Conservation (phyloP, 2,113 vertebrate genomes). For the Scolopax mira region DNA sequence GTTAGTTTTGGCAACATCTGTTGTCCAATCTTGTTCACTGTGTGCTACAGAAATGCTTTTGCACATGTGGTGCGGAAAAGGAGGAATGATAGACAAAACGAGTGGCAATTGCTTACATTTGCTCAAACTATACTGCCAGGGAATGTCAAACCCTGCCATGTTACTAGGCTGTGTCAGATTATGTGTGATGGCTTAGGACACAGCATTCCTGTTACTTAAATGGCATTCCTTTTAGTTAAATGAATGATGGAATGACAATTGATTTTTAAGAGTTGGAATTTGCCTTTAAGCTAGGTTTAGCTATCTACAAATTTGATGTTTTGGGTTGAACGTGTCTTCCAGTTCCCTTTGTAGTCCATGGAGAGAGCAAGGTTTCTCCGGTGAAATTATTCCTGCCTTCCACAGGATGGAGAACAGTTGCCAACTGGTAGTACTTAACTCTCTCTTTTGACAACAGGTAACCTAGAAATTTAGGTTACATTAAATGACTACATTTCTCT, state of each 20-base stretch:
- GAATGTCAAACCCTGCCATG: neutral
- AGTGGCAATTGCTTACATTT: constrained; percentile 32
- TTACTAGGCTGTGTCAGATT: neutral
- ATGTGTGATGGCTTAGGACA: neutral
- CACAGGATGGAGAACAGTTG: neutral
- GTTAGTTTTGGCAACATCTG: constrained; percentile 38
- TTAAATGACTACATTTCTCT: neutral
- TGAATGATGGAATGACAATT: neutral
- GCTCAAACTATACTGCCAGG: neutral
- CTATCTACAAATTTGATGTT: neutral
- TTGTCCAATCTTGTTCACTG: constrained; percentile 1
- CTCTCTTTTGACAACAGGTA: neutral
- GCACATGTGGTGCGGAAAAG: neutral
- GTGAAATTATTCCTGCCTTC: neutral
- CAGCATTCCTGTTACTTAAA: neutral
- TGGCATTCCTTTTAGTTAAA: neutral
- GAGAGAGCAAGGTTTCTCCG: neutral
- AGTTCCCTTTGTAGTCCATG: neutral
- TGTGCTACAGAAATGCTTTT: constrained; percentile 14
- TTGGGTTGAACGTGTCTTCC: neutral
- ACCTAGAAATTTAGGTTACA: neutral
- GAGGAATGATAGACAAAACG: constrained; percentile 27
- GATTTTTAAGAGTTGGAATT: neutral
- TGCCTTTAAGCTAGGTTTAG: neutral
- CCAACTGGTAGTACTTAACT: neutral